Evolutionary conservation across 2,113 vertebrate genomes (phyloP), one percentile per base, ranked within the genome.

Genomic region (Cromileptes altivelis): DNA sequence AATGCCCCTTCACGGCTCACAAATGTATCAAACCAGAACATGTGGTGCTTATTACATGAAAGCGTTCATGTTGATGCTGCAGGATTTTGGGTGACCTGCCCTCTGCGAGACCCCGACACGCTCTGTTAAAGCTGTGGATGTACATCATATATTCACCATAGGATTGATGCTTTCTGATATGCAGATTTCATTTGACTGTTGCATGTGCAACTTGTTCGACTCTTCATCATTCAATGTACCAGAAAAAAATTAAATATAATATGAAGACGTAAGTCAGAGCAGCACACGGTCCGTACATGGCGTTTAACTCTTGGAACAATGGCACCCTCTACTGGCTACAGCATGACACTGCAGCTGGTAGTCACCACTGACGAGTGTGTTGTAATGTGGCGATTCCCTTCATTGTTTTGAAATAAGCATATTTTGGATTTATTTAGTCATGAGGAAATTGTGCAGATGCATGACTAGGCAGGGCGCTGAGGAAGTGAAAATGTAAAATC

Each of bases 291-390:
- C 17, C 17, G 30, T 27, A 14, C 4, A 62, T 2, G 4, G 10
- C 9, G 27, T 50, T 56, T 23, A 27, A 85, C 63, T 65, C 62
- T 55, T 89, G 64, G 75, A 86, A 8, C 23, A 68, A 19, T 52
- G 45, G 42, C 33, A 2, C 76, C 91, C 85, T 86, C 92, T 91
- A 74, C 82, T 90, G 91, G 87, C 73, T 23, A 60, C 18, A 55
- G 33, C 0, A 0, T 42, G 10, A 67, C 81, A 87, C 63, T 85
- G 72, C 68, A 88, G 18, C 33, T 63, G 13, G 23, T 56, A 9
- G 25, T 57, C 23, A 62, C 13, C 17, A 71, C 4, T 19, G 23
- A 63, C 12, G 17, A 17, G 12, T 25, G 14, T 7, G 55, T 45
- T 30, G 14, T 25, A 25, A 52, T 0, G 0, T 12, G 15, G 11